Evolutionary conservation across 1,140 invertebrate genomes (phyloP).

Genomic region (Halesus radiatus): DNA sequence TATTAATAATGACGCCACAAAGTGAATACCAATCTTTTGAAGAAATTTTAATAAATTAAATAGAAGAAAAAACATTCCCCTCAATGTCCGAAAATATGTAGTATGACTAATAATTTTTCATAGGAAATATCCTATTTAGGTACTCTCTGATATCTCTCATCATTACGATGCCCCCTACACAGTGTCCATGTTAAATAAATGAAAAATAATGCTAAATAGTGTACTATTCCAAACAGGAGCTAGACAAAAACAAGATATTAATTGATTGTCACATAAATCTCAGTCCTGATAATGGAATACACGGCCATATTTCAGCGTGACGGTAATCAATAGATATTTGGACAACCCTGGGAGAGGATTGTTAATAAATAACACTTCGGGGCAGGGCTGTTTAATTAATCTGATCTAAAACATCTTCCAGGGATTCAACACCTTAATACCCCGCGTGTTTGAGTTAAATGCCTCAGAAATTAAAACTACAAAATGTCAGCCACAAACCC

Average conservation of each 20-base stretch:
- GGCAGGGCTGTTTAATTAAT: slow-evolving; percentile 47
- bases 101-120: too few species aligned
- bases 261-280: slow-evolving; percentile 38
- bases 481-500: too few species aligned
- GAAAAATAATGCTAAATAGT: slow-evolving; percentile 18
- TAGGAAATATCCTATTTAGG: too few species aligned
- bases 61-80: too few species aligned
- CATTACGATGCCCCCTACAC: neutral
- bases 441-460: too few species aligned
- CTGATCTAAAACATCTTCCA: neutral
- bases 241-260: slow-evolving; percentile 31
- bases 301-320: slow-evolving; percentile 1
- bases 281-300: slow-evolving; percentile 29
- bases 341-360: slow-evolving; percentile 30
- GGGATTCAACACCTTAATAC: neutral
- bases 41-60: too few species aligned
- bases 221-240: slow-evolving; percentile 14
- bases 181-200: neutral
- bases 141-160: too few species aligned
- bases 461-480: too few species aligned
- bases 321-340: slow-evolving; percentile 23
- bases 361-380: slow-evolving; percentile 41
- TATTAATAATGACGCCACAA: too few species aligned
- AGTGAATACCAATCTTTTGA: too few species aligned
- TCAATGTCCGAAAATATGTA: too few species aligned